Evolutionary conservation across 2,113 vertebrate species (phyloP), one percentile per base, ranked within the genome.

Genomic region (Rhinoderma darwinii): DNA sequence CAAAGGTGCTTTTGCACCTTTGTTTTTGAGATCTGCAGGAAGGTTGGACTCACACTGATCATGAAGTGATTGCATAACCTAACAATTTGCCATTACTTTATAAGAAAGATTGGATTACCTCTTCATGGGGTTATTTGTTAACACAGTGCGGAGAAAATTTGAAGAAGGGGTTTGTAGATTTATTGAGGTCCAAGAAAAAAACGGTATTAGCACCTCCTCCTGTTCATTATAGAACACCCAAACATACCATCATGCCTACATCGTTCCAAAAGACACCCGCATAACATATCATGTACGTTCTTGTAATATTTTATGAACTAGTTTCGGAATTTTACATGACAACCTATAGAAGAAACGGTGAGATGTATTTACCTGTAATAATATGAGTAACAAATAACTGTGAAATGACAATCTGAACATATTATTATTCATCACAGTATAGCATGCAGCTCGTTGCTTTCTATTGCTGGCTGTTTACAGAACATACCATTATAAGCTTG

Each of bases 381-480:
- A 81, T 81, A 61, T 18, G 11, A 81, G 63, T 63, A 61, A 81
- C 78, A 81, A 80, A 41, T 61, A 39, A 66, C 41, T 82, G 79
- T 27, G 79, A 44, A 44, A 17, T 44, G 35, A 18, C 56, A 66
- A 82, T 44, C 41, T 44, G 14, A 61, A 30, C 15, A 56, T 83
- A 54, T 83, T 83, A 83, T 83, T 73, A 73, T 72, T 84, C 68
- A n/a, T 54, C 7, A 10, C 70, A 9, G 66, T 84, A 35, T 37
- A 27, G 43, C n/a, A 51, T 27, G 72, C 37, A 61, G 39, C 83
- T 43, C 56, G 51, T 75, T 75, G 72, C 35, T 59, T 76, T 61
- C 12, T 41, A 84, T 84, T 76, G 66, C 14, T 35, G 37, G 27
- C 66, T 84, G 82, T 84, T 84, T 84, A 74, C 82, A 73, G 44